These are phyloP conservation scores for Caenorhabditis auriculariae DNA, from an alignment of 2,888 invertebrate genomes.

Conservation along the genomic window DNA sequence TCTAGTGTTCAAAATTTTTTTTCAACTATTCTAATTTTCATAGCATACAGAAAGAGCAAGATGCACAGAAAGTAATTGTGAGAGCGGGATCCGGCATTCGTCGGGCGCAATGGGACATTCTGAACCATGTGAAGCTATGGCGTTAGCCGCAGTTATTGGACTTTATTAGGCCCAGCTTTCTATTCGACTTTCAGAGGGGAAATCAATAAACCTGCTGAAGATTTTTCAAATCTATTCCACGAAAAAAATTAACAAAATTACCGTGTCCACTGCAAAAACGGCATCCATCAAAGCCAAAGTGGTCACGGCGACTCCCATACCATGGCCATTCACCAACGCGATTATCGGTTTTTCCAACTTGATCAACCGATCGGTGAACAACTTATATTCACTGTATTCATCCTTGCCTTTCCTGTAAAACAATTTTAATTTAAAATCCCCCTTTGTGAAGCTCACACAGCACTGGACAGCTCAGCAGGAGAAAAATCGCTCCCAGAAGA, in stretches of 20 bases:
- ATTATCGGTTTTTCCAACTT: conserved; percentile 84
- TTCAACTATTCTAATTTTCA: background rate
- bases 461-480: conserved; percentile 25
- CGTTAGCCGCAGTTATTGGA: too few relatives aligned
- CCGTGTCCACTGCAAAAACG: conserved; percentile 82
- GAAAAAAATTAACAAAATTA: too few relatives aligned
- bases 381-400: conserved; percentile 65
- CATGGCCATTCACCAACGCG: conserved; percentile 88
- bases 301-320: conserved; percentile 89
- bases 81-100: too few relatives aligned
- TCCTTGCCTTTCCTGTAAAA: conserved; percentile 8
- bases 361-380: conserved; percentile 77
- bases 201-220: background rate
- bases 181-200: background rate
- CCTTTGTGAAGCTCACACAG: conserved; percentile 1
- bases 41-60: too few relatives aligned
- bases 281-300: conserved; percentile 82
- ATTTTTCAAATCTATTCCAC: background rate
- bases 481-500: conserved; percentile 80
- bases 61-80: too few relatives aligned
- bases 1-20: background rate
- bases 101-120: too few relatives aligned
- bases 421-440: conserved; percentile 7
- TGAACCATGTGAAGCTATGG: too few relatives aligned
- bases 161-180: too few relatives aligned